These are phyloP conservation scores for Agrochola macilenta DNA, from an alignment of 2,888 invertebrate species.

Conservation along the genomic window DNA sequence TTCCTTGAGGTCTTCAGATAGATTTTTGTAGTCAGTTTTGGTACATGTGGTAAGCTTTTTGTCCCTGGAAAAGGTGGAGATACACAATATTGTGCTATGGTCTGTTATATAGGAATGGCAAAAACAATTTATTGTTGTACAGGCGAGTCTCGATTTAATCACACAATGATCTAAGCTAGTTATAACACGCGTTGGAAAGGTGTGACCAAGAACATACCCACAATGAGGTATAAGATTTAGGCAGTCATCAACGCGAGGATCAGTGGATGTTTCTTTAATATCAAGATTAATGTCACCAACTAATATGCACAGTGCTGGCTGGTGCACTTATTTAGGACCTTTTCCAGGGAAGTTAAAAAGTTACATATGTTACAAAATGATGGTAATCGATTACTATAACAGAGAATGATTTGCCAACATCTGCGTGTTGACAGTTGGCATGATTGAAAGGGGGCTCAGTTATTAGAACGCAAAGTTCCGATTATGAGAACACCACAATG, in stretches of 20 bases:
- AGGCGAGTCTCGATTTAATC: background rate
- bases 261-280: background rate
- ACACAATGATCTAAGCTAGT: background rate
- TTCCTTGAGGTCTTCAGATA: no score
- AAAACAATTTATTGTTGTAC: background rate
- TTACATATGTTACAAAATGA: no score
- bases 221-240: background rate
- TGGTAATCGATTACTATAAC: no score
- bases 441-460: background rate
- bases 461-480: background rate
- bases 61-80: no score
- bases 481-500: background rate
- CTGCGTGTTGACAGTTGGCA: background rate
- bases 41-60: no score
- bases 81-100: background rate
- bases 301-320: background rate
- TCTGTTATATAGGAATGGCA: conserved; percentile 1
- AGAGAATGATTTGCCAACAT: background rate
- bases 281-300: background rate
- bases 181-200: background rate
- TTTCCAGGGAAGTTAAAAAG: no score
- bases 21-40: no score
- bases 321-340: no score
- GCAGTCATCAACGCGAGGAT: background rate
- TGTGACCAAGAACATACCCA: conserved; percentile 1